Evolutionary conservation across 64 coral and sea anemone species (phyloP).

Genomic region (Cladopsammia gracilis): DNA sequence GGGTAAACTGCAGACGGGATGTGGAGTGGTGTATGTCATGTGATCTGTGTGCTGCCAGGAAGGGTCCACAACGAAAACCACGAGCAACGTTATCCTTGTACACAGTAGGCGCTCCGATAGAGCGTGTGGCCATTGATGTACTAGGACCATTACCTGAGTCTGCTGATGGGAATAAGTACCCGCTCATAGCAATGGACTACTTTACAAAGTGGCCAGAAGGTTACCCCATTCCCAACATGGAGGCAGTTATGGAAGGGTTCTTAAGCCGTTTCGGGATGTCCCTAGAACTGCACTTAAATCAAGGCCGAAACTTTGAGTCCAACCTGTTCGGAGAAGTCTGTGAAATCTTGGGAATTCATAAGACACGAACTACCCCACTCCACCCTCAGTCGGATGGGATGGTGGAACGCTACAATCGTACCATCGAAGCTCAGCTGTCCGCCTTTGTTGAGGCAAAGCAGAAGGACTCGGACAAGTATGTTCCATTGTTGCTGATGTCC

Average conservation of each 20-base stretch:
- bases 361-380: background rate
- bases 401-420: conserved; percentile 14
- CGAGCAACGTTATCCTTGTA: background rate
- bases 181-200: background rate
- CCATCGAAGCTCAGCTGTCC: background rate
- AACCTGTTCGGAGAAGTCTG: background rate
- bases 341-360: conserved; percentile 2
- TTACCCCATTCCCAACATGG: background rate
- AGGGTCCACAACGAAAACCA: background rate
- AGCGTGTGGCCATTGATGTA: background rate
- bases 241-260: background rate
- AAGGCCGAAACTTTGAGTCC: conserved; percentile 33
- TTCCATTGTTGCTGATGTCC: conserved; percentile 45
- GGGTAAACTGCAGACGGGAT: background rate
- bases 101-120: background rate
- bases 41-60: background rate
- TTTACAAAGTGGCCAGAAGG: conserved; percentile 10
- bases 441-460: conserved; percentile 15
- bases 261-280: too few species aligned
- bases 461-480: conserved; percentile 38
- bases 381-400: conserved; percentile 14
- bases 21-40: background rate
- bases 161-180: background rate
- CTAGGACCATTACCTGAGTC: background rate
- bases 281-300: conserved; percentile 12